phyloP scores from a whole-genome alignment of 2,888 invertebrate species.

The Allacma fusca region DNA sequence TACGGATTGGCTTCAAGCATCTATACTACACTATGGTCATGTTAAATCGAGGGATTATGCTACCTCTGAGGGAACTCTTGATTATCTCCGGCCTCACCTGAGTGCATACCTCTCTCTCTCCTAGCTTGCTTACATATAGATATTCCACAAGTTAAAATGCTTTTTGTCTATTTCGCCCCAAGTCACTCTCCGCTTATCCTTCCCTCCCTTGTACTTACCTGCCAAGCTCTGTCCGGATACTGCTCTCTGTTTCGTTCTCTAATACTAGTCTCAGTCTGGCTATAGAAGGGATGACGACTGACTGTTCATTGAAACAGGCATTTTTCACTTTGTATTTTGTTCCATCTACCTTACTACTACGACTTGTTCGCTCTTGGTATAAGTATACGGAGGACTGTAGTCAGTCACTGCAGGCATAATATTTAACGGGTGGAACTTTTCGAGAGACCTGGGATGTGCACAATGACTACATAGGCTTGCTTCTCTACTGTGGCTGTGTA shows the following conservation, averaged over 20 bases:
- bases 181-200: neutral
- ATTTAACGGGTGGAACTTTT: neutral
- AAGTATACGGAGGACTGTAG: no score
- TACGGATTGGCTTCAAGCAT: neutral
- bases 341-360: no score
- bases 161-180: slow-evolving; percentile 1
- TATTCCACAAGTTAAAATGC: neutral
- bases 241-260: neutral
- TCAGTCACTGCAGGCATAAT: neutral
- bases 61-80: slow-evolving; percentile 22
- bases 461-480: neutral
- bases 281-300: no score
- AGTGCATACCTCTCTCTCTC: slow-evolving; percentile 10
- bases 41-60: slow-evolving; percentile 29
- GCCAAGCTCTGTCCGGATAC: neutral
- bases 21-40: neutral
- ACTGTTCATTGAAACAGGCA: neutral
- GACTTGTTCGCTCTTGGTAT: no score
- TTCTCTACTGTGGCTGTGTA: neutral
- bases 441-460: neutral
- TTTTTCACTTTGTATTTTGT: neutral
- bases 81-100: slow-evolving; percentile 41
- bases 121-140: neutral
- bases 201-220: neutral
- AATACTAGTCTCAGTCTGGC: neutral